Evolutionary conservation across 2,113 vertebrate genomes (phyloP), one percentile per base, ranked within the genome.

Genomic region (Antennarius striatus): DNA sequence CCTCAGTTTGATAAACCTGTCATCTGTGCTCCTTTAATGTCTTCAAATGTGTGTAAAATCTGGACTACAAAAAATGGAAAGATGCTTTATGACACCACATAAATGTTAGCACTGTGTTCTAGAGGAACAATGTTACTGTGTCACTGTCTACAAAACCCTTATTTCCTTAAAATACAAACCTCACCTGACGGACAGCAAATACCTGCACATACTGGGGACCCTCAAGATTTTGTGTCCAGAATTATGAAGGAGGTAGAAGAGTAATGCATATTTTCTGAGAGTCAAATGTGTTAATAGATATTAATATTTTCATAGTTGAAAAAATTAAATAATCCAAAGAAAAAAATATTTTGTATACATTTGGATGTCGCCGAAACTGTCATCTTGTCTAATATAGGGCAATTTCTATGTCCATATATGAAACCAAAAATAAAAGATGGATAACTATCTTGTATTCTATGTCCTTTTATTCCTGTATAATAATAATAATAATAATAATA

Each of bases 251-350:
- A 36, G 32, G 3, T 36, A n/a, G 32, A 4, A 6, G 32, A 32
- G 14, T 71, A 42, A 53, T 45, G 12, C 70, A 7, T 84, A 67
- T 82, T 75, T 77, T 81, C n/a, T 53, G 17, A 50, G 4, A 73
- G 42, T 53, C 49, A 2, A 56, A 62, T 3, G 43, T 64, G 40
- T 68, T 53, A 16, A 39, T 32, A 63, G 29, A 56, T 62, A 50
- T 40, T 47, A 12, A 77, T 68, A 81, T 83, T 77, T 83, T 81
- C 56, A 50, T 68, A 74, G 28, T 10, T 17, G 10, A 60, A 43
- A 54, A 73, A 40, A 16, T 15, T n/a, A 54, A 62, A 68, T 58
- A 70, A 49, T 53, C 77, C 83, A 83, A 86, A 80, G 32, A 65
- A 54, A 63, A 8, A 17, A 40, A 30, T 51, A 28, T 57, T 76